Evolutionary conservation across 2,113 vertebrate species (phyloP).

Genomic region (Corvus cornix): DNA sequence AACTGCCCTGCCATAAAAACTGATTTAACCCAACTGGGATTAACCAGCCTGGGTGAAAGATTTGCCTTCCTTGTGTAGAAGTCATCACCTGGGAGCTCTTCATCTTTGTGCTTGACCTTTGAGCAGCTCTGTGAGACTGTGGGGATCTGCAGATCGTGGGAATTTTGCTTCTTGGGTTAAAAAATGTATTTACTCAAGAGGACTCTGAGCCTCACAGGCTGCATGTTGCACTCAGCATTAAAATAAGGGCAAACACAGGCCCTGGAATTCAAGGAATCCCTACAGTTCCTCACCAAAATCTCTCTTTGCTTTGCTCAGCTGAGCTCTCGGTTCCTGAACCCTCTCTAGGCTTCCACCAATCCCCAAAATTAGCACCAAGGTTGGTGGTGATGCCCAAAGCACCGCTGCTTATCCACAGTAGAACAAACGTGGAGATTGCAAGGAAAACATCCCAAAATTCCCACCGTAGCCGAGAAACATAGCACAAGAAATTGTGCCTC

Average conservation of each 20-base stretch:
- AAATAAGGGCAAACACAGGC: background rate
- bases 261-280: background rate
- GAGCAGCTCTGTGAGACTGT: background rate
- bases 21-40: background rate
- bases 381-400: background rate
- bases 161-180: background rate
- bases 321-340: background rate
- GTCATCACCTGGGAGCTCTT: background rate
- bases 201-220: background rate
- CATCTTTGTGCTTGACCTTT: background rate
- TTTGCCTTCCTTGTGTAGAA: background rate
- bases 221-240: background rate
- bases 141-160: background rate
- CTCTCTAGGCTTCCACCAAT: background rate
- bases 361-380: background rate
- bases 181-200: background rate
- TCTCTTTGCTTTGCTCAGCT: background rate
- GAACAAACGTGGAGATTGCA: background rate
- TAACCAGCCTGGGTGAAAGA: background rate
- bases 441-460: background rate
- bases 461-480: background rate
- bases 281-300: background rate
- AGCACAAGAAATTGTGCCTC: background rate
- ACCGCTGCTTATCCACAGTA: background rate
- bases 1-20: background rate